These are phyloP conservation scores for Loxodonta africana DNA, from an alignment of 2,113 vertebrate species.

Conservation along the genomic window DNA sequence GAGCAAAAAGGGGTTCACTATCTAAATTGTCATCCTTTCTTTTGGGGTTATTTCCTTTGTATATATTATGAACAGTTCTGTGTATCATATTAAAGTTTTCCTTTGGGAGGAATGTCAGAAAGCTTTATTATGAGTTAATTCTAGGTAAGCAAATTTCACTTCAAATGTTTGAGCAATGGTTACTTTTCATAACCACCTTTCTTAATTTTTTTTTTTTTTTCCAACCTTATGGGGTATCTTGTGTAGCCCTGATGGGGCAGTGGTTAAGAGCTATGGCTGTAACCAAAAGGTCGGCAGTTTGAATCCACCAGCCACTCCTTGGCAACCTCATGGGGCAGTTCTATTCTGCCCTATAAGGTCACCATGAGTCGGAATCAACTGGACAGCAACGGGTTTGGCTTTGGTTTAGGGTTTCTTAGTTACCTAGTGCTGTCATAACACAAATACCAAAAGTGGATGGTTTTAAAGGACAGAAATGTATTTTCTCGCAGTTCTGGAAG, in stretches of 20 bases:
- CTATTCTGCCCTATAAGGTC: too few species aligned
- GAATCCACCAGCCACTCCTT: too few species aligned
- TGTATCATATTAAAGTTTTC: constrained; percentile 4
- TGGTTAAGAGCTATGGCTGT: too few species aligned
- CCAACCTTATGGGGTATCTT: not conserved
- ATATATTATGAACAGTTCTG: not conserved
- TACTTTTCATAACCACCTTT: not conserved
- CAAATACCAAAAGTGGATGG: not conserved
- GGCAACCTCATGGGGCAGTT: too few species aligned
- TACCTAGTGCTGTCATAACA: not conserved
- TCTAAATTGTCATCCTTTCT: not conserved
- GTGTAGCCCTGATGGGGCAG: too few species aligned
- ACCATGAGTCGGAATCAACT: too few species aligned
- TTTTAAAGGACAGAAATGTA: not conserved
- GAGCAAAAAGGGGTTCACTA: not conserved
- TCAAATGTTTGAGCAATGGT: not conserved
- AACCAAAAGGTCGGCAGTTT: too few species aligned
- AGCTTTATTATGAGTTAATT: constrained; percentile 37
- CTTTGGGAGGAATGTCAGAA: not conserved
- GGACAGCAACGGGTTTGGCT: too few species aligned
- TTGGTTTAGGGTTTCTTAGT: not conserved
- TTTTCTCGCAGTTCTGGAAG: not conserved
- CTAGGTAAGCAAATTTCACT: constrained; percentile 40
- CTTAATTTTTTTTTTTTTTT: not conserved
- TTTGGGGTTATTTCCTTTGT: not conserved